A percentile compares a stretch with the other conserved stretches of the same genome.
Conservation (phyloP, 1,140 invertebrate genomes). For the Schmidtea mediterranea region DNA sequence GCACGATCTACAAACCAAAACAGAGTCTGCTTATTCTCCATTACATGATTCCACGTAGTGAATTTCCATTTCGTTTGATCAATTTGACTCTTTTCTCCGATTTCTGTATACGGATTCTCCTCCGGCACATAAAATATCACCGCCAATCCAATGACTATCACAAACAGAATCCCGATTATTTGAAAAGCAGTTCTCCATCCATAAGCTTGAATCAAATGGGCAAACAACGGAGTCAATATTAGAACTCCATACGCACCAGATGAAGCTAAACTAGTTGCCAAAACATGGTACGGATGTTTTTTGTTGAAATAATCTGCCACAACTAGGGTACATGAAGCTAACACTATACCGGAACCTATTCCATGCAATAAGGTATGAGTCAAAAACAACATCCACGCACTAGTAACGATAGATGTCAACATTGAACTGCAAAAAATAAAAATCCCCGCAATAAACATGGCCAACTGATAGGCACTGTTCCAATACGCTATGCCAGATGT, state of each 20-base stretch:
- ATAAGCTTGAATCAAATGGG: background rate
- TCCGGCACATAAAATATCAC: background rate
- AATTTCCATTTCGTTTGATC: background rate
- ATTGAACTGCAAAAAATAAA: background rate
- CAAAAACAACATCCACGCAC: background rate
- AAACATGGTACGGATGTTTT: conserved; percentile 11
- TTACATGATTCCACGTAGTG: background rate
- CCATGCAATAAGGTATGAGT: conserved; percentile 11
- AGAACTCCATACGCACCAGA: background rate
- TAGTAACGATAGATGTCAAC: background rate
- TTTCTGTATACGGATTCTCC: no score
- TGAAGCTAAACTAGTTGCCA: conserved; percentile 9
- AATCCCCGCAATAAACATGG: background rate
- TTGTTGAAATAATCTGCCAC: conserved; percentile 13
- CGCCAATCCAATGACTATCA: background rate
- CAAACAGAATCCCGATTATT: background rate
- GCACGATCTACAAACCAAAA: background rate
- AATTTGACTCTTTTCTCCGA: no score
- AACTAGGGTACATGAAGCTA: conserved; percentile 10
- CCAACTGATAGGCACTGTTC: background rate
- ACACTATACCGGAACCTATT: conserved; percentile 11
- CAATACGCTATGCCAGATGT: background rate
- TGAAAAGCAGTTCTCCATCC: conserved; percentile 1
- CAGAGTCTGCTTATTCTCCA: conserved; percentile 1
- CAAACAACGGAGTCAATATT: background rate